These are phyloP conservation scores for Stomatorhinus walkeri DNA, from an alignment of 2,797 vertebrate species.

Conservation along the genomic window DNA sequence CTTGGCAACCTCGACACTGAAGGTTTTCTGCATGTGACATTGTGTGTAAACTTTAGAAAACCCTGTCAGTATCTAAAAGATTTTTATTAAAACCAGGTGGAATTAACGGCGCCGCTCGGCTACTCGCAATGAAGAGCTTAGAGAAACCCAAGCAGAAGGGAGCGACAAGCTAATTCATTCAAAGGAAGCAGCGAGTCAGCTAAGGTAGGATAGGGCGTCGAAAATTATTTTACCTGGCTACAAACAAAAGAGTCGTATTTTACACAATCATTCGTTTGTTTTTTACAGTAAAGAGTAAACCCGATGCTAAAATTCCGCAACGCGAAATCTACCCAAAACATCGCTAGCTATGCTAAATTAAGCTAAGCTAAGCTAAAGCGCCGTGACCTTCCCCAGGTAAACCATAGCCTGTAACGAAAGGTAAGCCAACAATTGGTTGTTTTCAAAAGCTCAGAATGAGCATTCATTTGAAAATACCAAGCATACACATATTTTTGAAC, in stretches of 20 bases:
- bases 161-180: neutral
- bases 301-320: neutral
- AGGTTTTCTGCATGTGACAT: neutral
- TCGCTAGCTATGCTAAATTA: neutral
- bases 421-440: neutral
- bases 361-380: conserved; percentile 8
- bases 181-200: neutral
- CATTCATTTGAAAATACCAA: neutral
- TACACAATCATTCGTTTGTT: neutral
- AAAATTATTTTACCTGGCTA: neutral
- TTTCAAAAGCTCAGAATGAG: neutral
- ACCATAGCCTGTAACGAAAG: neutral
- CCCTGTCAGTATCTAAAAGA: neutral
- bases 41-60: neutral
- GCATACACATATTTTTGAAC: neutral
- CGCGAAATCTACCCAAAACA: neutral
- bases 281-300: neutral
- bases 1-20: neutral
- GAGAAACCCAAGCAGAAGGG: neutral
- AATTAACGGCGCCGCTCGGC: neutral
- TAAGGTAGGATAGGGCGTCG: neutral
- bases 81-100: neutral
- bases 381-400: conserved; percentile 8
- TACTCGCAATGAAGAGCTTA: neutral
- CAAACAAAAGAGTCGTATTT: neutral